phyloP scores from a whole-genome alignment of 2,113 vertebrate genomes.

The Rhinichthys klamathensis region DNA sequence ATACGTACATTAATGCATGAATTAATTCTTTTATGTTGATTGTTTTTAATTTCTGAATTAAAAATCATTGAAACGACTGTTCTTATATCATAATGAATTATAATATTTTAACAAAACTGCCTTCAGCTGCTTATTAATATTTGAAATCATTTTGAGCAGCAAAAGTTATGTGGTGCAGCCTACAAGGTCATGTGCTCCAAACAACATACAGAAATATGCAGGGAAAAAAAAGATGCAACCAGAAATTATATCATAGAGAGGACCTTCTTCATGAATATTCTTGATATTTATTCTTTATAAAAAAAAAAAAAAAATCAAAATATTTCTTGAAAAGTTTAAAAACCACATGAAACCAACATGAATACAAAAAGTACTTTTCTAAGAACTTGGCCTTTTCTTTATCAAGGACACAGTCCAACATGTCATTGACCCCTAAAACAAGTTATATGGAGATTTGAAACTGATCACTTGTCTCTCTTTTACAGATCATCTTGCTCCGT shows the following conservation, averaged over 20 bases:
- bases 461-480: constrained; percentile 36
- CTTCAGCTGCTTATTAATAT: neutral
- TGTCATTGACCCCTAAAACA: neutral
- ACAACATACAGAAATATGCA: neutral
- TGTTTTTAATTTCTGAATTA: neutral
- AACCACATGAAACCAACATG: neutral
- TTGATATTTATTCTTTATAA: neutral
- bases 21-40: neutral
- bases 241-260: neutral
- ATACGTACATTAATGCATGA: neutral
- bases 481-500: constrained; percentile 48
- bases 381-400: neutral
- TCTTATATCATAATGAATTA: too few relatives aligned
- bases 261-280: neutral
- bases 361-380: too few relatives aligned
- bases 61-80: neutral
- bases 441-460: neutral
- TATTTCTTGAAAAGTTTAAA: neutral
- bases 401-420: neutral
- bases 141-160: too few relatives aligned
- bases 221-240: neutral
- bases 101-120: neutral
- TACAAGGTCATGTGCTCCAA: neutral
- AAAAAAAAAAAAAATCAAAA: too few relatives aligned
- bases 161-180: neutral